A percentile compares a stretch with the other conserved stretches of the same genome.
Evolutionary conservation across 2,888 invertebrate species (phyloP).

Genomic region (Ctenicera cuprea): DNA sequence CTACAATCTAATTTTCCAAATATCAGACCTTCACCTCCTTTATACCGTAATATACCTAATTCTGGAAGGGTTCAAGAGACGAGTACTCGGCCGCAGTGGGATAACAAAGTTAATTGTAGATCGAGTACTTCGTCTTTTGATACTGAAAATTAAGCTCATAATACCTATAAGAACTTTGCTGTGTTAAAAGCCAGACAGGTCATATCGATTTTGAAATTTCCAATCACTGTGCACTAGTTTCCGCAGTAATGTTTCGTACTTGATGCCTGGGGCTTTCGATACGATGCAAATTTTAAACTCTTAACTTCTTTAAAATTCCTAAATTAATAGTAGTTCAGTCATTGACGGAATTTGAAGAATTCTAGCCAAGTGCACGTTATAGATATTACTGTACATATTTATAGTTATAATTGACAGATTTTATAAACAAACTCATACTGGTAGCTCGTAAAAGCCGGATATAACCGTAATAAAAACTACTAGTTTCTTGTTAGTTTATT

Average conservation of each 20-base stretch:
- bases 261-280: conserved; percentile 4
- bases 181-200: conserved; percentile 44
- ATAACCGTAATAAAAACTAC: conserved; percentile 4
- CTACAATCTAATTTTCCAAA: conserved; percentile 15
- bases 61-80: conserved; percentile 14
- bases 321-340: background rate
- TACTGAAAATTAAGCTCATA: conserved; percentile 33
- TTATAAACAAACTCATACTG: background rate
- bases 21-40: conserved; percentile 5
- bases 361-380: background rate
- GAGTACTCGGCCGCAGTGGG: conserved; percentile 10
- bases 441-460: conserved; percentile 12
- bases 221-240: conserved; percentile 22
- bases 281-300: conserved; percentile 17
- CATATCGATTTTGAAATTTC: conserved; percentile 42
- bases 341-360: background rate
- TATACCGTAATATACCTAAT: conserved; percentile 1
- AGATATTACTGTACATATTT: background rate
- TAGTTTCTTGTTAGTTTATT: conserved; percentile 7
- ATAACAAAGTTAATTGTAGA: conserved; percentile 37
- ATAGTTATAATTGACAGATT: background rate
- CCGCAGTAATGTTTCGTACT: background rate
- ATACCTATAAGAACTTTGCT: conserved; percentile 35
- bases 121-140: conserved; percentile 27
- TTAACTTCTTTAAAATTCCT: background rate